phyloP scores from a whole-genome alignment of 2,797 vertebrate genomes.

The Ctenochaetus hawaiiensis region DNA sequence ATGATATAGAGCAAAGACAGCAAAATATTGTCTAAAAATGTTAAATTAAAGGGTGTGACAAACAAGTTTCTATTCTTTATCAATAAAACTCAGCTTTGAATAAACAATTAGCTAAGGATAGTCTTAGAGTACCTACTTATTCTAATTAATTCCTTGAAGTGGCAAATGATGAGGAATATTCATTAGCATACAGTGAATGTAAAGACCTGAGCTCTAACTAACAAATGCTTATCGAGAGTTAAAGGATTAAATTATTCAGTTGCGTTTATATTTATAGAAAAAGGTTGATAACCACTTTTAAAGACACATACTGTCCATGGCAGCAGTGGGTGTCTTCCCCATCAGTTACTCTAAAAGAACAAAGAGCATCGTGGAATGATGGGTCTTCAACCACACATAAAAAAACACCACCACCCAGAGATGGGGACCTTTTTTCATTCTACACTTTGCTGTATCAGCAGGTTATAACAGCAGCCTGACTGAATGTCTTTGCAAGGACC shows the following conservation, averaged over 20 bases:
- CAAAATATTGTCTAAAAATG: not conserved
- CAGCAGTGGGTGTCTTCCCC: not conserved
- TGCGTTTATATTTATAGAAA: not conserved
- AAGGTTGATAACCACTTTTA: not conserved
- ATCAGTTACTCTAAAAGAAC: constrained; percentile 20
- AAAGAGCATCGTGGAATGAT: not conserved
- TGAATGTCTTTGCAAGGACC: constrained; percentile 66
- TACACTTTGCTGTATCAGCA: constrained; percentile 69
- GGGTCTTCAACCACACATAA: constrained; percentile 41
- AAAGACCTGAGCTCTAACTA: not conserved
- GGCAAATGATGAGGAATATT: not conserved
- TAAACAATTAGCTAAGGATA: too few relatives aligned
- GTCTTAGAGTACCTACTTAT: not conserved
- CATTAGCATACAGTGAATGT: not conserved
- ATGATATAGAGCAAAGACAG: constrained; percentile 1
- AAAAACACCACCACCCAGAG: constrained; percentile 45
- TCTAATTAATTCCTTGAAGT: not conserved
- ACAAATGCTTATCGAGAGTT: not conserved
- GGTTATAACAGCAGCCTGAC: constrained; percentile 46
- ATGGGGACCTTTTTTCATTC: constrained; percentile 63
- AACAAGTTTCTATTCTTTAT: too few relatives aligned
- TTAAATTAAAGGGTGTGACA: not conserved
- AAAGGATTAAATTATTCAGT: not conserved
- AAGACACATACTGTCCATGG: not conserved
- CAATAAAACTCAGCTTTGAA: too few relatives aligned